Conservation (phyloP, 2,113 vertebrate genomes). For the Pipra filicauda region DNA sequence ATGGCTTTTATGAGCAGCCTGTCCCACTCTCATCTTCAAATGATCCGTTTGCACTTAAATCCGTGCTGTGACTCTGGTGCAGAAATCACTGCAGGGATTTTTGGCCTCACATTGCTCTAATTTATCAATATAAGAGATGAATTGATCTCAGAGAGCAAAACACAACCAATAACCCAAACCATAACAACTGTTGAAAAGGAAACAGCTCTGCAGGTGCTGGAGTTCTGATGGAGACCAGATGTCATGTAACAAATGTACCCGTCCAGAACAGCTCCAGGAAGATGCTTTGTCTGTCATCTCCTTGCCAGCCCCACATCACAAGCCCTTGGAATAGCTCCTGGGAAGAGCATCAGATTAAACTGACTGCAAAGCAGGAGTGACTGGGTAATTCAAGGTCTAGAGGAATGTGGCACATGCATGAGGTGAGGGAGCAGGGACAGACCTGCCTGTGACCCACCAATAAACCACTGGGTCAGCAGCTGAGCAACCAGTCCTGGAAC, state of each 20-base stretch:
- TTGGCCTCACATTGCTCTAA: background rate
- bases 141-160: background rate
- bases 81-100: background rate
- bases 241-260: background rate
- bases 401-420: accelerated
- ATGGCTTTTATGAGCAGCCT: background rate
- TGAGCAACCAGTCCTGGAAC: background rate
- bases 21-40: background rate
- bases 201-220: background rate
- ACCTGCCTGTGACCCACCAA: accelerated
- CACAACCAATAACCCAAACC: background rate
- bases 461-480: background rate
- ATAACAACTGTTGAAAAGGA: background rate
- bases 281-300: background rate
- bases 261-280: background rate
- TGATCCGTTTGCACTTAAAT: background rate
- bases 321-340: background rate
- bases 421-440: background rate
- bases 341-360: background rate
- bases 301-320: background rate
- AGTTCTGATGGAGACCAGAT: background rate
- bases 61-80: background rate
- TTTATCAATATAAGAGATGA: background rate
- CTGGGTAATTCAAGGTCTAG: too few species aligned
- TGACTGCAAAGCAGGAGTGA: background rate